Base-by-base conservation (phyloP, 1,140 invertebrate species). In the Magallana gigas region DNA sequence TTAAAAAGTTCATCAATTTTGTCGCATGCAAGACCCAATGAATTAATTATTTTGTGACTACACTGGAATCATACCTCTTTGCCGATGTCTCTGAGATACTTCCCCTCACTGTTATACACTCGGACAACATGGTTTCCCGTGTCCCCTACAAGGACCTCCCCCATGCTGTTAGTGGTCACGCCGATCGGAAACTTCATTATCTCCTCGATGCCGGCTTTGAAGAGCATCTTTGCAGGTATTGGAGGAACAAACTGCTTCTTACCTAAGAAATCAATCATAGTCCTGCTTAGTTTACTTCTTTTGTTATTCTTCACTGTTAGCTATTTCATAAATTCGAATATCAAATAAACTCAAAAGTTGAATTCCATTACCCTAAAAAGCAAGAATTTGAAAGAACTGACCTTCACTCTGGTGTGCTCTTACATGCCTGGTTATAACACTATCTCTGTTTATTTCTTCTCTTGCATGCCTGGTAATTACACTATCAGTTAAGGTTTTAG, bases 121-220 rank as follows among this genome's bases (percentile, higher is more conserved):
- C 88, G 91, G 8, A 92, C 59, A 12, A 86, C 8, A 87, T 91
- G 76, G 68, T 91, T 92, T 1, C 91, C 88, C 58, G 90, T 92
- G 76, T 92, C 92, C 29, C 88, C 87, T 4, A 92, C 90, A 29
- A 92, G 88, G 29, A 92, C 87, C n/a, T 91, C 88, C 9, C 88
- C 90, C 57, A 84, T 76, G 56, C 88, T 90, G 85, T 91, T 91
- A 14, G 83, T 90, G 1, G 84, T 82, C 4, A 92, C 87, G 56
- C 92, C 92, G 76, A 92, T 92, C 12, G 92, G 92, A 76, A 90
- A 92, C n/a, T 90, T 84, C n/a, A 92, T 80, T 23, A 83, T 58
- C n/a, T 83, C 57, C n/a, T 23, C 18, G 0, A 23, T 62, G 48
- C 89, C 86, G 68, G 88, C 85, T 81, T 90, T 90, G 18, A 87